Percentiles rank a stretch among this genome's conserved stretches.
phyloP scores from a whole-genome alignment of 1,140 invertebrate species.

The Steinernema feltiae region DNA sequence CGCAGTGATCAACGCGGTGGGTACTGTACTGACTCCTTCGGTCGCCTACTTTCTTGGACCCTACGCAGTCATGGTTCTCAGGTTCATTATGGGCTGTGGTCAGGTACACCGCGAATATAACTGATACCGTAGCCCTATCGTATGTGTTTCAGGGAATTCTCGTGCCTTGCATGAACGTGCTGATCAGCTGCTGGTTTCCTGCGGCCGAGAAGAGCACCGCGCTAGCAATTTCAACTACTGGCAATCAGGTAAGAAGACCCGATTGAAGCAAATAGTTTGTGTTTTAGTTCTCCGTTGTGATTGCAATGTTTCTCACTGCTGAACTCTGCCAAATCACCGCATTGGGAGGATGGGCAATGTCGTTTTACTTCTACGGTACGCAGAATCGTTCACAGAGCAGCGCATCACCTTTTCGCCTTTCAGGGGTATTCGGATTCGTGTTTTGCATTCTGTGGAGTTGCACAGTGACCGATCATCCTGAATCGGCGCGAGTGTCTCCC shows the following conservation, averaged over 20 bases:
- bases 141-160: constrained; percentile 41
- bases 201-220: constrained; percentile 50
- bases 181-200: constrained; percentile 53
- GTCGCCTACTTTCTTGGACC: constrained; percentile 35
- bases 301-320: constrained; percentile 56
- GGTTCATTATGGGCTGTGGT: constrained; percentile 52
- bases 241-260: constrained; percentile 43
- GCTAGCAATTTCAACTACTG: constrained; percentile 52
- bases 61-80: constrained; percentile 18
- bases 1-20: constrained; percentile 53
- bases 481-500: constrained; percentile 37
- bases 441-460: constrained; percentile 48
- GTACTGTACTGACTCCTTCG: constrained; percentile 47
- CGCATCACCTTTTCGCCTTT: constrained; percentile 23
- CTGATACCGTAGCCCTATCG: not conserved
- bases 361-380: constrained; percentile 52
- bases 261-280: no score
- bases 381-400: constrained; percentile 19
- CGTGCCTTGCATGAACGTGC: constrained; percentile 56
- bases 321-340: constrained; percentile 52
- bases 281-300: constrained; percentile 52
- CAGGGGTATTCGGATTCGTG: constrained; percentile 41
- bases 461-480: constrained; percentile 38
- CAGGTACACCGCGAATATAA: constrained; percentile 32
- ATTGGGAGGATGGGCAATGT: constrained; percentile 51